Conservation (phyloP, 2,888 invertebrate genomes). For the Cryptus viduatorius region DNA sequence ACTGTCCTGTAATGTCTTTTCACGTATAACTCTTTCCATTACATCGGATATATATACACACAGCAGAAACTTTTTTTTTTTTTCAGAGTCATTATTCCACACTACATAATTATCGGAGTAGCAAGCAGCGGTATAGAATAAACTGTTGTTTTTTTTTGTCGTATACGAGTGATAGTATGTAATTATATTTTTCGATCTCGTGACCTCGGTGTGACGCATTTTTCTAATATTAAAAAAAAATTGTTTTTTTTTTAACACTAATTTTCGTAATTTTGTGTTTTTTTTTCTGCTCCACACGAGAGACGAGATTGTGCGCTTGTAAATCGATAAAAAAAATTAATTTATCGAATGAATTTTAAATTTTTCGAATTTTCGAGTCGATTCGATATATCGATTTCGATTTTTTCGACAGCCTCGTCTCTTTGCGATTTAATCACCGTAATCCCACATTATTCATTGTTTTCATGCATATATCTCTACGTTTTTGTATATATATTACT, state of each 20-base stretch:
- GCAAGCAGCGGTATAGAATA: neutral
- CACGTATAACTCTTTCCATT: constrained; percentile 27
- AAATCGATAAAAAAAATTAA: neutral
- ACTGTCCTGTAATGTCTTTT: constrained; percentile 40
- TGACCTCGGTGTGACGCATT: constrained; percentile 80
- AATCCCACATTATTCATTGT: neutral
- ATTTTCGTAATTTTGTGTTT: neutral
- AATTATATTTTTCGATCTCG: constrained; percentile 54
- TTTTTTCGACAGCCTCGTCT: constrained; percentile 44
- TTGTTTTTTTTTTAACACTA: constrained; percentile 39
- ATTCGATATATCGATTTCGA: neutral
- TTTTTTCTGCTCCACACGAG: constrained; percentile 15
- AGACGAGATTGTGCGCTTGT: constrained; percentile 30
- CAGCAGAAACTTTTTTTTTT: neutral
- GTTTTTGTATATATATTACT: neutral
- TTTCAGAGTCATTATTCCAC: constrained; percentile 6
- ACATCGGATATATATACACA: constrained; percentile 44
- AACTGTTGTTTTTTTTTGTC: constrained; percentile 19
- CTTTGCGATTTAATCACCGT: constrained; percentile 21
- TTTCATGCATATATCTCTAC: constrained; percentile 6
- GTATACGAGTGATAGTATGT: constrained; percentile 14
- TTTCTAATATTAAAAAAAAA: constrained; percentile 22
- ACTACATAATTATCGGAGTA: constrained; percentile 10
- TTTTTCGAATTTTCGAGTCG: neutral
- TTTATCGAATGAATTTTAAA: neutral